Base-by-base conservation (phyloP, 2,888 invertebrate genomes). In the Podabrus alpinus region DNA sequence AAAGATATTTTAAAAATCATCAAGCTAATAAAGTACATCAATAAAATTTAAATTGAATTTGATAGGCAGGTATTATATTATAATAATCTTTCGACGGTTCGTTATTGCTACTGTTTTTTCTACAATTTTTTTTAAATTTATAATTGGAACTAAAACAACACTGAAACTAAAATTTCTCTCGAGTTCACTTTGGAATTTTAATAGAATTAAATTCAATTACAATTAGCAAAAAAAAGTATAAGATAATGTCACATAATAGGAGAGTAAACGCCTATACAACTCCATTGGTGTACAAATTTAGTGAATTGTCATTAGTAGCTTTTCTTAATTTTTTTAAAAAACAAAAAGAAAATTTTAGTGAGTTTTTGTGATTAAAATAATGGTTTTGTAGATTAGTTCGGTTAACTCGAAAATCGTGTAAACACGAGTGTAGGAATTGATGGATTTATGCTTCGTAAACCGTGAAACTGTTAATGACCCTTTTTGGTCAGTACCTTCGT, bases 401-500 rank as follows among this genome's bases (percentile, higher is more conserved):
- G 68, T 71, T 66, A 68, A 71, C 67, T 67, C 66, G 60, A 59
- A 75, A 71, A 75, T 60, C 60, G 70, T 59, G 73, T 69, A 70
- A 74, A 74, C 73, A 71, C 66, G 66, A 71, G 25, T 66, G 71
- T 59, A 71, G 62, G 61, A 69, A 66, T 70, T 75, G 75, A 75
- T 75, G 75, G 75, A 75, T 75, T 75, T 72, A 72, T 72, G 72
- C 69, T 75, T 68, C 59, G 66, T 66, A 61, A 69, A 66, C 69
- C 66, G 69, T 59, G 75, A 72, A 75, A 72, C 69, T 69, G 75
- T 75, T 75, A 75, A 75, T 75, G 72, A 69, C 75, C 72, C 72
- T 72, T 75, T 75, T 75, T 69, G 75, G 75, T 75, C 71, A 72
- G 67, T 72, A 72, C 75, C 75, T 75, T 68, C 72, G 75, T 75